Evolutionary conservation across 2,797 vertebrate genomes (phyloP), one percentile per base, ranked within the genome.

Genomic region (Acrossocheilus wenchowensis): DNA sequence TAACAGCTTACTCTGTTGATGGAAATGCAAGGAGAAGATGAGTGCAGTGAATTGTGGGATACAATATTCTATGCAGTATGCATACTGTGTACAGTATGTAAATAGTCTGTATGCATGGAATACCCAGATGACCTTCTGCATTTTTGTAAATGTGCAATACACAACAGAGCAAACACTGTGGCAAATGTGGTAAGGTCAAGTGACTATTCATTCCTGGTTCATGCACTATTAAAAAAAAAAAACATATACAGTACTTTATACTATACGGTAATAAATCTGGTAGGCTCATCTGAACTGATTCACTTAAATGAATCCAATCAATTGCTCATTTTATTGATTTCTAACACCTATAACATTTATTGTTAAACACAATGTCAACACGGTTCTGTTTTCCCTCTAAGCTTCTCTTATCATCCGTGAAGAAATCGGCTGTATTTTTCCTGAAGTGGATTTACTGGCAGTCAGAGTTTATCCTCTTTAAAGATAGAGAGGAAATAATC

Each of bases 401-500:
- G 80, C 43, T n/a, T 64, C 66, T 39, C 75, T 34, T 73, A 5
- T 41, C 72, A 26, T n/a, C 48, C 39, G 21, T 64, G 12, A 15
- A 45, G 81, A 45, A 57, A 79, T 69, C 48, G 30, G 26, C 62
- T 62, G 54, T 11, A 17, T 45, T 45, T 79, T 11, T 75, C 57
- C 81, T 48, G 39, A 80, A 86, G 68, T 81, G 26, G n/a, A 19
- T 41, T 79, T 62, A 79, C 57, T 45, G 78, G 48, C 77, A 75
- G 2, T 74, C 64, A 26, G 60, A 72, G 41, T 83, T 81, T 62
- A 81, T 75, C n/a, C 62, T 84, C 48, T 43, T 85, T 86, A 30
- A 73, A 73, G 23, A 81, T 57, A 68, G 5, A 0, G 39, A 45
- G 26, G 45, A 57, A 66, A 82, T 83, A 82, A 64, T 86, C 23